Conservation (phyloP, 2,888 invertebrate genomes). For the Pseudanteris insignis region DNA sequence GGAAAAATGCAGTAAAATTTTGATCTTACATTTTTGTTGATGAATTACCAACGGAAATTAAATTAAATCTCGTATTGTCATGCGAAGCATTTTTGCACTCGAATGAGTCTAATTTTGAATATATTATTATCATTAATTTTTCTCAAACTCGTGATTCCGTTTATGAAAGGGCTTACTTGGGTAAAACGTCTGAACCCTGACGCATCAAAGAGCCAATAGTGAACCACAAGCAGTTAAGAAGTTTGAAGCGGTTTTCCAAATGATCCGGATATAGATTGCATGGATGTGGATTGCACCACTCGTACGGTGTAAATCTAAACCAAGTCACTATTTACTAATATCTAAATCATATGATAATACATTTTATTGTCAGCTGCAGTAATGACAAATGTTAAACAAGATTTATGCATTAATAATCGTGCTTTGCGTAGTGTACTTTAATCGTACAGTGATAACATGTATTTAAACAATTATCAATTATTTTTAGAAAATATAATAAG, state of each 20-base stretch:
- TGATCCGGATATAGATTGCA: constrained; percentile 84
- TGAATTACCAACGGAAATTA: too few relatives aligned
- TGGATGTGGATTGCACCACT: constrained; percentile 92
- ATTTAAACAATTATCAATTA: too few relatives aligned
- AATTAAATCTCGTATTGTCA: too few relatives aligned
- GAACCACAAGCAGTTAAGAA: constrained; percentile 94
- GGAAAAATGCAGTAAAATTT: too few relatives aligned
- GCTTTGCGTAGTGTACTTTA: too few relatives aligned
- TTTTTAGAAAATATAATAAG: too few relatives aligned
- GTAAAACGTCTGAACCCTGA: constrained; percentile 91
- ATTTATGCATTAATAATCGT: too few relatives aligned
- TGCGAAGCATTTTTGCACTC: too few relatives aligned
- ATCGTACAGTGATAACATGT: too few relatives aligned
- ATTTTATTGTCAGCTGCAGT: neutral
- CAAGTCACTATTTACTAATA: constrained; percentile 48
- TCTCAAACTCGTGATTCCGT: constrained; percentile 40
- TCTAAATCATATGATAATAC: constrained; percentile 3
- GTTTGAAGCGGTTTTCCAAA: constrained; percentile 89
- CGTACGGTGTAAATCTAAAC: constrained; percentile 90
- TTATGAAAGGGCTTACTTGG: constrained; percentile 75
- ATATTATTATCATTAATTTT: too few relatives aligned
- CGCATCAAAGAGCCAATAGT: constrained; percentile 92
- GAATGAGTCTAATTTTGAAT: too few relatives aligned
- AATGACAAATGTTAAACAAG: neutral
- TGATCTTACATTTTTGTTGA: too few relatives aligned